Evolutionary conservation across 2,888 invertebrate genomes (phyloP), one percentile per base, ranked within the genome.

Genomic region (Podabrus alpinus): DNA sequence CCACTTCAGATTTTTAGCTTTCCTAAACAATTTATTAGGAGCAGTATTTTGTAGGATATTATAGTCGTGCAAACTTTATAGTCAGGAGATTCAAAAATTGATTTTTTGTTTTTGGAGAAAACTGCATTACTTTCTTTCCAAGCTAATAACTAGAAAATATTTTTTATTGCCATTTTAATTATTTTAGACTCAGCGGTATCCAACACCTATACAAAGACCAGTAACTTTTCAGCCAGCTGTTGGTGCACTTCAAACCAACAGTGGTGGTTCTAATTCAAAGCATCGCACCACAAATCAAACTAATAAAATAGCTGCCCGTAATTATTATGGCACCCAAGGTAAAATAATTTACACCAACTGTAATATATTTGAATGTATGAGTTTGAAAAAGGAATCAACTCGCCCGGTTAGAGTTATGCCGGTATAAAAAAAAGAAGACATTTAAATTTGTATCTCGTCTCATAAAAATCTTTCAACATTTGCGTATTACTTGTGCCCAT

Each of bases 171-270:
- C 45, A 45, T 45, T 45, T 45, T 45, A 45, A 45, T 45, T 45
- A 60, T 78, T 77, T 68, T 76, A 86, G 85, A 80, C 83, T 69
- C 86, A 85, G 75, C 82, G 87, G 75, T 87, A 89, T 78, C 90
- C 90, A 9, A 86, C 89, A 9, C 90, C 90, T 13, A 90, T 90
- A 79, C 90, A 90, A 76, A 86, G 90, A 81, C 90, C 90, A 3
- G 88, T 88, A 11, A 89, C 89, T 64, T 90, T 88, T 80, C 88
- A 89, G 74, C 88, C 87, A 21, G 86, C 87, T 69, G 85, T 88
- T 19, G 87, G 87, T 74, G 86, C 87, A 9, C 82, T 86, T 73
- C 85, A 85, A 82, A 86, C 80, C 81, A 86, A 79, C 83, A 87
- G 75, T 83, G 86, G 81, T 81, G 85, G 82, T 78, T 82, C 80